A percentile compares a stretch with the other conserved stretches of the same genome.
Evolutionary conservation across 1,140 invertebrate species (phyloP).

Genomic region (Harpegnathos saltator): DNA sequence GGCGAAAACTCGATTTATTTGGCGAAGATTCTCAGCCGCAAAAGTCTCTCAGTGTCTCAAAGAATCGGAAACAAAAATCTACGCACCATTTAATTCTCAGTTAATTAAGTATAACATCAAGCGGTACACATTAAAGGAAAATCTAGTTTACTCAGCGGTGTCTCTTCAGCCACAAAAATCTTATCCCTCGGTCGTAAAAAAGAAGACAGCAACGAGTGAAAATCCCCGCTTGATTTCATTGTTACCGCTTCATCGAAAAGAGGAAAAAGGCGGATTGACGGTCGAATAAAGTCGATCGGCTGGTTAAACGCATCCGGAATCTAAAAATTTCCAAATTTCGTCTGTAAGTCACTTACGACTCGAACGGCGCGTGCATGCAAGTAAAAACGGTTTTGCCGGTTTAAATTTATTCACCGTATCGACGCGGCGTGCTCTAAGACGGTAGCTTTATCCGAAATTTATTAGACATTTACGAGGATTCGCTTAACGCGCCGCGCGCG

Average conservation of each 20-base stretch:
- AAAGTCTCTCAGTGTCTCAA: no score
- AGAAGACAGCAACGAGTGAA: background rate
- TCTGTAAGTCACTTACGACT: constrained; percentile 4
- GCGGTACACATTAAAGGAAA: no score
- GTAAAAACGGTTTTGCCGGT: constrained; percentile 22
- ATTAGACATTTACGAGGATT: constrained; percentile 53
- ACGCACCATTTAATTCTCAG: no score
- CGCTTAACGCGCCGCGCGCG: constrained; percentile 16
- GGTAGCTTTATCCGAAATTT: constrained; percentile 38
- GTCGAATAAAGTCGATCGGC: constrained; percentile 19
- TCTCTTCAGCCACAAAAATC: no score
- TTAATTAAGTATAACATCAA: no score
- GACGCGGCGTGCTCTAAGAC: background rate
- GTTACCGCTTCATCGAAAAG: background rate
- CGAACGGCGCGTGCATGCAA: background rate
- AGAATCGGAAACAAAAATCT: no score
- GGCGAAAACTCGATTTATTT: no score
- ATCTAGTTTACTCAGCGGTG: no score
- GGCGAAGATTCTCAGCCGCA: no score
- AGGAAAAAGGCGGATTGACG: background rate
- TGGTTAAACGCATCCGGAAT: constrained; percentile 4
- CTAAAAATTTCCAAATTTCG: constrained; percentile 46
- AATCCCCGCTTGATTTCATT: background rate
- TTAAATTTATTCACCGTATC: constrained; percentile 53
- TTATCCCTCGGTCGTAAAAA: background rate